Percentiles rank a stretch among this genome's conserved stretches.
Evolutionary conservation across 2,113 vertebrate species (phyloP).

Genomic region (Sturnus vulgaris): DNA sequence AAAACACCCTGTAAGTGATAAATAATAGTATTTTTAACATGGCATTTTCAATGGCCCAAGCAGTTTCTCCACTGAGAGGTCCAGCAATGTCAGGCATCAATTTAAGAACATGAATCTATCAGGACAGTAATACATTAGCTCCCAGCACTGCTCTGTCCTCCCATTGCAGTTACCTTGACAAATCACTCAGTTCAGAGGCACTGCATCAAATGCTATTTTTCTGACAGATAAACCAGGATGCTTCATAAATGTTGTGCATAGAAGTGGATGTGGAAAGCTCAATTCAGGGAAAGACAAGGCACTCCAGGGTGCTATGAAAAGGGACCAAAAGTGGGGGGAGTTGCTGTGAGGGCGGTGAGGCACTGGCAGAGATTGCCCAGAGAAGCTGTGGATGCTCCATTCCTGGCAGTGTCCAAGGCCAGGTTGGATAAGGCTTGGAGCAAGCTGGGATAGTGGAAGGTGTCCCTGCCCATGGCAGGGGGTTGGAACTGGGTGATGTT

Average conservation of each 20-base stretch:
- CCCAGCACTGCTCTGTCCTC: slow-evolving; percentile 12
- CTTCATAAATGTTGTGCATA: neutral
- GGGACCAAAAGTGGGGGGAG: neutral
- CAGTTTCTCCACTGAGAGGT: neutral
- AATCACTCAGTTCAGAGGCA: slow-evolving; percentile 6
- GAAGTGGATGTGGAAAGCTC: neutral
- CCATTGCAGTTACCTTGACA: slow-evolving; percentile 35
- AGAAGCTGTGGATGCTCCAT: neutral
- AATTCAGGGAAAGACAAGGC: neutral
- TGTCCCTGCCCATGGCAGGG: neutral
- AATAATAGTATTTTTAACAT: slow-evolving; percentile 1
- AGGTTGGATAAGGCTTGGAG: neutral
- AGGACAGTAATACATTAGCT: slow-evolving; percentile 41
- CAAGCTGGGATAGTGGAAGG: neutral
- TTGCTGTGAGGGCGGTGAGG: neutral
- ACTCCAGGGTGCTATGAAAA: neutral
- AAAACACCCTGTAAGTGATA: neutral
- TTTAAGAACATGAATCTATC: slow-evolving; percentile 41
- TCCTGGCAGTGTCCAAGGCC: neutral
- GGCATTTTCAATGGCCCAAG: neutral
- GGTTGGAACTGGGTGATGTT: neutral
- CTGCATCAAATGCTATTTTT: neutral
- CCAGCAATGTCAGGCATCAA: slow-evolving; percentile 33
- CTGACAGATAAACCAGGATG: neutral
- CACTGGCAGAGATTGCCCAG: neutral